Base-by-base conservation (phyloP, 1,140 invertebrate genomes). In the Oryctes rhinoceros region DNA sequence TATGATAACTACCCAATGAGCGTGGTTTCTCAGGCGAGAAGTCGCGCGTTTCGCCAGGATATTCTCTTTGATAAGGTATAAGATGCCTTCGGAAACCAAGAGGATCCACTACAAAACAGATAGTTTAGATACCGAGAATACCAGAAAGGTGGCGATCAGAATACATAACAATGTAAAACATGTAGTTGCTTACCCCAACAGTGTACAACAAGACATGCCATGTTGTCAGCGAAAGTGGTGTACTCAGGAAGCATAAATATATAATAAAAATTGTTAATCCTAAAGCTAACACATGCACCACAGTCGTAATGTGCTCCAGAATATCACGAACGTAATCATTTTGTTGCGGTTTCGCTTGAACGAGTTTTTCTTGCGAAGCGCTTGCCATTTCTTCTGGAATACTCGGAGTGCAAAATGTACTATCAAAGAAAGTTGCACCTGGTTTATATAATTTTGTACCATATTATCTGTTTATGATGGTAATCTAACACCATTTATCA, bases 191-290 rank as follows among this genome's bases (percentile, higher is more conserved):
- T 59, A 78, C 77, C 48, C 77, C 77, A 59, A 78, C n/a, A 30
- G 77, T 78, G 53, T 78, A 78, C 15, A 78, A n/a, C 18, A 78
- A 59, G 4, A 59, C 77, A 78, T 78, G 77, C 77, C 77, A 78
- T 13, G 77, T 78, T 59, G 7, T 18, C 7, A 78, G 53, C 37
- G 13, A 35, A 15, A 78, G 59, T 7, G 3, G 35, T 24, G 20
- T 24, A 9, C 35, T 24, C 15, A 35, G 24, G 35, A 49, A 78
- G 35, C 77, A 78, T 24, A 78, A 78, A 35, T 78, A 78, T 13
- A 78, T 59, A n/a, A 78, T 59, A 13, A 53, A 78, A 24, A 78
- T 24, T 0, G 47, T 48, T 48, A 78, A 53, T n/a, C 18, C 18
- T 20, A 78, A 30, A 13, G 30, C 10, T 53, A 78, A 53, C 11